These are phyloP conservation scores for Phortica variegata DNA, from an alignment of 1,140 invertebrate species.

Conservation along the genomic window DNA sequence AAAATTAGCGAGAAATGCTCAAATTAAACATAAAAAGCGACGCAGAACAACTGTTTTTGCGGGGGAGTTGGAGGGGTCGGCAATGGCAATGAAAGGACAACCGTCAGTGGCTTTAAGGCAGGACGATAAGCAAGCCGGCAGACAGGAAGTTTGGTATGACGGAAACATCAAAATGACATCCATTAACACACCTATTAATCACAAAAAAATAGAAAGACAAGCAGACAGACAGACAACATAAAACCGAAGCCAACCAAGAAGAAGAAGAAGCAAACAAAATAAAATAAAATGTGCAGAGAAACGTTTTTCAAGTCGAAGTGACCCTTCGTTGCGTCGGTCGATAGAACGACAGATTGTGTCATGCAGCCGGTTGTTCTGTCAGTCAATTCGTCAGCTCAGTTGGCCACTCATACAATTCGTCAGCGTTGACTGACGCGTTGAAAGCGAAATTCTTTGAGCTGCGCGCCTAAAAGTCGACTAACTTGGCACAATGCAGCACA, in stretches of 20 bases:
- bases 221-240: conserved; percentile 24
- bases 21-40: conserved; percentile 49
- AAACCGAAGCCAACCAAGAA: conserved; percentile 11
- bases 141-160: conserved; percentile 33
- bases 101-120: not conserved
- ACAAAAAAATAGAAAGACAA: conserved; percentile 38
- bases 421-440: too few species aligned
- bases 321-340: conserved; percentile 14
- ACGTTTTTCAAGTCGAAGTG: not conserved
- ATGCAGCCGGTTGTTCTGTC: not conserved
- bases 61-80: not conserved
- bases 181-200: conserved; percentile 58
- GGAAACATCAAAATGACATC: conserved; percentile 57
- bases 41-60: conserved; percentile 2
- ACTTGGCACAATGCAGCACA: too few species aligned
- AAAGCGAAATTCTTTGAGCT: not conserved
- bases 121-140: conserved; percentile 2
- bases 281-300: conserved; percentile 16
- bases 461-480: too few species aligned
- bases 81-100: not conserved
- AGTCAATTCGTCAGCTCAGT: not conserved
- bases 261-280: not conserved
- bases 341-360: too few species aligned
- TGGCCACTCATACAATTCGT: not conserved
- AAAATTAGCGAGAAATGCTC: conserved; percentile 54